Evolutionary conservation across 1,140 invertebrate genomes (phyloP), one percentile per base, ranked within the genome.

Genomic region (Bombus balteatus): DNA sequence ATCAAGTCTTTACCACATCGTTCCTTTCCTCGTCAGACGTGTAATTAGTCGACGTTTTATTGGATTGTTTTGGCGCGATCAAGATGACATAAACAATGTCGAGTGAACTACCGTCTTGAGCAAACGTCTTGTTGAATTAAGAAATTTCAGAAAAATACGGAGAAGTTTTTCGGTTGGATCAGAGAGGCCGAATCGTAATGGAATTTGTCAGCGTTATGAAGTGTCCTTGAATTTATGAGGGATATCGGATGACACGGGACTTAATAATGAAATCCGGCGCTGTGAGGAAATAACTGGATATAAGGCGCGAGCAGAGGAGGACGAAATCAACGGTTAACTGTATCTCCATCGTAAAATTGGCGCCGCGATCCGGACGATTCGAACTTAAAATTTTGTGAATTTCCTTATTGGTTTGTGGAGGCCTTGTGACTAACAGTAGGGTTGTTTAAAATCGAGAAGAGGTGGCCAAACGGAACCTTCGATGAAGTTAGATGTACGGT

Each of bases 401-500:
- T 90, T 90, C 89, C 89, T 87, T 90, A 90, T 90, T 90, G 32
- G 75, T 28, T 47, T n/a, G 18, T 22, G n/a, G 22, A 5, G 47
- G 39, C n/a, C 68, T 39, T 22, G 66, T 81, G 34, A 57, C 34
- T 28, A 34, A 73, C 25, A 32, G 3, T 41, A 37, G 18, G 53
- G 5, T 22, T 34, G 1, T 13, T 53, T 68, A 39, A 28, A 62
- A 62, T 62, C 13, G 32, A n/a, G 15, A 6, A 39, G 72, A 72
- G 28, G 25, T 12, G 12, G 4, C 18, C n/a, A 77, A 47, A 77
- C 37, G 15, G n/a, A 34, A 81, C 57, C 41, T 22, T 10, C 10
- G 3, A 53, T 25, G n/a, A 41, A 41, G 28, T 71, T 71, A 12
- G n/a, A 2, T n/a, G 39, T 41, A n/a, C 5, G 1, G 34, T n/a